phyloP scores from a whole-genome alignment of 2,113 vertebrate genomes.

The Pyxicephalus adspersus region DNA sequence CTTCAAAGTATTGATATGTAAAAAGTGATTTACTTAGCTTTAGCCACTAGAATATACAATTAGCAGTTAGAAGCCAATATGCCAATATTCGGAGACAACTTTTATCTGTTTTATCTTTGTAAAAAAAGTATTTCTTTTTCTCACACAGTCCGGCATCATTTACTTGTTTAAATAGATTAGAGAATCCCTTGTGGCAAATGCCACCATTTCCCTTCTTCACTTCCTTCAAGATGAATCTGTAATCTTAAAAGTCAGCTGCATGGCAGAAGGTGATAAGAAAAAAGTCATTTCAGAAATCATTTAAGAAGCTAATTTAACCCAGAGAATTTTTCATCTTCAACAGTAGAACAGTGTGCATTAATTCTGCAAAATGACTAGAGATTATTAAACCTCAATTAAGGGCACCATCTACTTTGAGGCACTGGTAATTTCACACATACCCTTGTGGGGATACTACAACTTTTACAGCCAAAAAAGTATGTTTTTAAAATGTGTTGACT shows the following conservation, averaged over 20 bases:
- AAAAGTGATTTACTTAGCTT: not conserved
- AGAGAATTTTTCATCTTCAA: constrained; percentile 31
- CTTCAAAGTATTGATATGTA: not conserved
- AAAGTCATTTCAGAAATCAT: constrained; percentile 55
- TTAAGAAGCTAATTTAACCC: constrained; percentile 50
- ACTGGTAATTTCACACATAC: constrained; percentile 22
- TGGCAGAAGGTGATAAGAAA: constrained; percentile 55
- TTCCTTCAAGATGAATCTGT: constrained; percentile 47
- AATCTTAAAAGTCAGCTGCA: constrained; percentile 55
- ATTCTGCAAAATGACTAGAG: constrained; percentile 35
- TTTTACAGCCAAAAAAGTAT: not conserved
- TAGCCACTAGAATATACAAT: not conserved
- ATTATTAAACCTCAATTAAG: constrained; percentile 52
- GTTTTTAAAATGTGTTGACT: not conserved
- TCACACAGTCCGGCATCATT: constrained; percentile 25
- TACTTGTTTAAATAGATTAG: constrained; percentile 50
- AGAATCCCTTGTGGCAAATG: constrained; percentile 52
- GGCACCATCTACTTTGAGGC: constrained; percentile 26
- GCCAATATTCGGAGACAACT: not conserved
- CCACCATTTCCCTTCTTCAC: constrained; percentile 33
- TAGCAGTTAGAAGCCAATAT: not conserved
- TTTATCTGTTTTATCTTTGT: constrained; percentile 31
- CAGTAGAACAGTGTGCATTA: constrained; percentile 25
- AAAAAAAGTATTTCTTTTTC: constrained; percentile 4
- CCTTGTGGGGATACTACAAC: not conserved